These are phyloP conservation scores for Onychomys torridus DNA, from an alignment of 2,797 vertebrate species.

Conservation along the genomic window DNA sequence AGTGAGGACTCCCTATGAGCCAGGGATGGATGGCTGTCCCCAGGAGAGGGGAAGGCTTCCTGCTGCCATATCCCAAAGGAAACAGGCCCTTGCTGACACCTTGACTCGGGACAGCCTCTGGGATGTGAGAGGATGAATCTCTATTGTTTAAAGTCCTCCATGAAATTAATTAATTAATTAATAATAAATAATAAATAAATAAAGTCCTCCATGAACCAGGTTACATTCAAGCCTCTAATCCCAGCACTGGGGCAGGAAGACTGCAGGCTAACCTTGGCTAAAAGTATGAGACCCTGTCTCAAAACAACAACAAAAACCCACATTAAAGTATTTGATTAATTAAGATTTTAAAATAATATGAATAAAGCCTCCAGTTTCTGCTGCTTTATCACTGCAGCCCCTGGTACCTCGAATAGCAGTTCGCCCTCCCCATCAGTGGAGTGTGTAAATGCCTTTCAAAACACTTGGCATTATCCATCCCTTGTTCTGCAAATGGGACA, in stretches of 20 bases:
- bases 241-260: neutral
- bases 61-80: neutral
- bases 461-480: neutral
- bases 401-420: neutral
- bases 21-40: neutral
- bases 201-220: neutral
- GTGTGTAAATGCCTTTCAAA: neutral
- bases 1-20: neutral
- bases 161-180: no score
- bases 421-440: accelerated
- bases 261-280: neutral
- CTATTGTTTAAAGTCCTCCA: neutral
- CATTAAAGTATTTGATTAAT: neutral
- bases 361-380: neutral
- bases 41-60: neutral
- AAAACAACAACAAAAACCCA: neutral
- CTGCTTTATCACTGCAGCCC: neutral
- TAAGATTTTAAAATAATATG: neutral
- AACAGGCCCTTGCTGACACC: neutral
- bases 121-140: neutral
- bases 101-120: neutral
- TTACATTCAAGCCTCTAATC: neutral
- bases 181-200: no score
- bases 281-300: neutral
- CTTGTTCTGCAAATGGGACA: neutral